These are phyloP conservation scores for Coreoperca whiteheadi DNA, from an alignment of 2,113 vertebrate species.

Conservation along the genomic window DNA sequence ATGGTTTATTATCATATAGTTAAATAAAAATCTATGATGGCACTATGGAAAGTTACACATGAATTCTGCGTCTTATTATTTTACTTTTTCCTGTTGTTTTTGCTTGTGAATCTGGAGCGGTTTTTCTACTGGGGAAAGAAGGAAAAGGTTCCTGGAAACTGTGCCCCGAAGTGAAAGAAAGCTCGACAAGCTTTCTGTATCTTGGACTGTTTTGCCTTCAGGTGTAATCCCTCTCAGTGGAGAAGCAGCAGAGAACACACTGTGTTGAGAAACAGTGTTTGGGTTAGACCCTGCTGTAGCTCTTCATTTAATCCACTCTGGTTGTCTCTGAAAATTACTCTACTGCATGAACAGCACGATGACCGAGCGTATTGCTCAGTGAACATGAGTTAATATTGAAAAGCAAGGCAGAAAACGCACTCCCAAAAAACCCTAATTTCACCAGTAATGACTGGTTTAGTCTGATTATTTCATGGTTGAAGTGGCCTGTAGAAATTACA, in stretches of 20 bases:
- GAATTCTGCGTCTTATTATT: neutral
- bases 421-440: conserved; percentile 2
- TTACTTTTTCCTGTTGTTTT: neutral
- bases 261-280: neutral
- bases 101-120: neutral
- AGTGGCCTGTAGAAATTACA: neutral
- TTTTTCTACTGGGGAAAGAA: neutral
- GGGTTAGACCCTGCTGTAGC: neutral
- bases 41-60: conserved; percentile 37
- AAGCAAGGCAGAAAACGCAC: neutral
- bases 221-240: neutral
- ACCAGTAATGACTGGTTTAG: neutral
- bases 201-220: neutral
- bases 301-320: neutral
- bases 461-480: conserved; percentile 13
- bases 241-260: neutral
- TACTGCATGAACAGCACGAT: neutral
- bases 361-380: neutral
- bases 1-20: conserved; percentile 68
- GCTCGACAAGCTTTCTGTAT: neutral
- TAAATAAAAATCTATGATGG: conserved; percentile 75
- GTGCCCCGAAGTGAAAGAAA: neutral
- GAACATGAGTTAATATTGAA: neutral
- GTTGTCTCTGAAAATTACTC: neutral
- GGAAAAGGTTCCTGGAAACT: neutral